Conservation (phyloP, 2,888 invertebrate genomes). For the Mallateleia sp. region DNA sequence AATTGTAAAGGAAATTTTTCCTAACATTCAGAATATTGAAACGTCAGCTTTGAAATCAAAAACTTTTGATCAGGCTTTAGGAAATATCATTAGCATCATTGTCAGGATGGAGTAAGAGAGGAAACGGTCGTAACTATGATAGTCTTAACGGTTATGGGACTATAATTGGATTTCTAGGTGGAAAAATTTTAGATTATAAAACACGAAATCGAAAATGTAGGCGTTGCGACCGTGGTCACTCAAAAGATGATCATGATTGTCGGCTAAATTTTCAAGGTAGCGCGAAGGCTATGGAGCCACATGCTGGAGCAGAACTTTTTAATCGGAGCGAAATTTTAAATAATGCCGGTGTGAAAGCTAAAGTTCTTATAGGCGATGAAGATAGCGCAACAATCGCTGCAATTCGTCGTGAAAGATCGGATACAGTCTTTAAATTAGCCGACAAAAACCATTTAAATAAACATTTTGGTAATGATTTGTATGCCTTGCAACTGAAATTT, state of each 20-base stretch:
- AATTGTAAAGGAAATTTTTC: conserved; percentile 70
- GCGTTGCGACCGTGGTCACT: not conserved
- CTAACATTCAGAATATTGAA: conserved; percentile 68
- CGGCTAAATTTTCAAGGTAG: conserved; percentile 72
- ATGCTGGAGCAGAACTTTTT: conserved; percentile 75
- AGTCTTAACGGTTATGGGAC: conserved; percentile 24
- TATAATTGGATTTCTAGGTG: conserved; percentile 9
- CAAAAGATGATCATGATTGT: conserved; percentile 22
- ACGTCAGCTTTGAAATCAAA: not conserved
- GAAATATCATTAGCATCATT: conserved; percentile 68
- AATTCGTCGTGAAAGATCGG: conserved; percentile 45
- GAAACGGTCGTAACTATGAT: conserved; percentile 26
- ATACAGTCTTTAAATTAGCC: conserved; percentile 24
- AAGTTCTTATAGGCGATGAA: conserved; percentile 80
- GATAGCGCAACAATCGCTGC: conserved; percentile 80
- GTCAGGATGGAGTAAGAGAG: conserved; percentile 42
- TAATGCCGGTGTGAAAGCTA: conserved; percentile 64
- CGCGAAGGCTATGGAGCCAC: conserved; percentile 83
- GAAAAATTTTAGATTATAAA: conserved; percentile 22
- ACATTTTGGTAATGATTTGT: conserved; percentile 21
- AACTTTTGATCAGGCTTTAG: conserved; percentile 61
- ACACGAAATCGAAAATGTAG: conserved; percentile 27
- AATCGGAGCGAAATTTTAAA: conserved; percentile 76
- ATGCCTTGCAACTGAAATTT: not conserved
- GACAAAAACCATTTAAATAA: conserved; percentile 38